These are phyloP conservation scores for Spinus pinus DNA, from an alignment of 2,797 vertebrate genomes.

Conservation along the genomic window DNA sequence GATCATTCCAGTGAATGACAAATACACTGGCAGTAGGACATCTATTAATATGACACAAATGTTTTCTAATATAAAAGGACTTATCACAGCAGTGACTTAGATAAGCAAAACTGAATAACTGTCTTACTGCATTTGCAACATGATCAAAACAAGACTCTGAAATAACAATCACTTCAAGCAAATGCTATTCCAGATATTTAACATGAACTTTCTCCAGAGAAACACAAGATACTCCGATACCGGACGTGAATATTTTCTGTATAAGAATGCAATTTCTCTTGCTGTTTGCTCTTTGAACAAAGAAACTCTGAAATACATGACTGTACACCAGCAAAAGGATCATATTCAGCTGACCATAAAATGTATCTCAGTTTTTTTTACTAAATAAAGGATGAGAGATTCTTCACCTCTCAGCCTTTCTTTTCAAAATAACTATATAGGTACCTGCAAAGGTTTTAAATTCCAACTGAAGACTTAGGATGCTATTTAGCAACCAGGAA, in stretches of 20 bases:
- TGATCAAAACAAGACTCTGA: conserved; percentile 54
- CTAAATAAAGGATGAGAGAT: conserved; percentile 31
- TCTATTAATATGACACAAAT: conserved; percentile 55
- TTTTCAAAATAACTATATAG: conserved; percentile 42
- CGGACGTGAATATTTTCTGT: not conserved
- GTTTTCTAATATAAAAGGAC: conserved; percentile 51
- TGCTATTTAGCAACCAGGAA: conserved; percentile 62
- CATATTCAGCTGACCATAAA: conserved; percentile 4
- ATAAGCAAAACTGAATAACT: conserved; percentile 61
- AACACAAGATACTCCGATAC: not conserved
- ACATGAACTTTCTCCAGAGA: not conserved
- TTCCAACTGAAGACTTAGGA: conserved; percentile 40
- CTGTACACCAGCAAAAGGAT: not conserved
- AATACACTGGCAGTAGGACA: conserved; percentile 49
- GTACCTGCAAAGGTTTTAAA: conserved; percentile 40
- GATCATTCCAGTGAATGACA: conserved; percentile 48
- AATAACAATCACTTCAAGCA: conserved; percentile 39
- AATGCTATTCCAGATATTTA: not conserved
- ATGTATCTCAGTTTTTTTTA: not conserved
- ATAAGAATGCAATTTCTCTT: not conserved
- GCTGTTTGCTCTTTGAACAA: conserved; percentile 10
- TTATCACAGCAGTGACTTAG: conserved; percentile 60
- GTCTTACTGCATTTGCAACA: conserved; percentile 16
- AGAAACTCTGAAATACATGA: conserved; percentile 17
- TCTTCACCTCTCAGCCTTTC: conserved; percentile 17